A percentile compares a stretch with the other conserved stretches of the same genome.
Conservation (phyloP, 2,797 vertebrate genomes). For the Lindbergichthys nudifrons region DNA sequence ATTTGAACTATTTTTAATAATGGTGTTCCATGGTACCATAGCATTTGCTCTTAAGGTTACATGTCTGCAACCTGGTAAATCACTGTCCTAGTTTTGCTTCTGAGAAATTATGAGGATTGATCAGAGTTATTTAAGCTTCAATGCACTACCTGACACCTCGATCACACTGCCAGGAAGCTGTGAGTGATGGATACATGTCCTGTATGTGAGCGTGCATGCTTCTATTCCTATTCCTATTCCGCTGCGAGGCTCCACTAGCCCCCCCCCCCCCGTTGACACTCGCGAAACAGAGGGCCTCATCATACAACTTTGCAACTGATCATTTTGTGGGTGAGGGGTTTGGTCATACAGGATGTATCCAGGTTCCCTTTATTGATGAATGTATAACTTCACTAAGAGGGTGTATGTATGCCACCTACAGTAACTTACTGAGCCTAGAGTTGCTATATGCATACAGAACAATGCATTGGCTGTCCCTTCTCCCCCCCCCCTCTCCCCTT, state of each 20-base stretch:
- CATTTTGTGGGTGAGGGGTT: too few species aligned
- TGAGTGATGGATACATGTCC: not conserved
- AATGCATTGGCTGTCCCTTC: not conserved
- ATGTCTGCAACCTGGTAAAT: not conserved
- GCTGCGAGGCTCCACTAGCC: too few species aligned
- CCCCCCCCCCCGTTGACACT: too few species aligned
- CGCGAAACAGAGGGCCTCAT: too few species aligned
- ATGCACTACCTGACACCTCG: not conserved
- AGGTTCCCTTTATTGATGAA: not conserved
- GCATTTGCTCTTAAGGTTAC: not conserved
- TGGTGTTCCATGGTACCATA: not conserved
- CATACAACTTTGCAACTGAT: too few species aligned
- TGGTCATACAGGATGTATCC: not conserved
- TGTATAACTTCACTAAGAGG: not conserved
- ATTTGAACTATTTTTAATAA: not conserved
- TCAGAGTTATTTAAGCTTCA: not conserved
- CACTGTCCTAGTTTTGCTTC: constrained; percentile 2
- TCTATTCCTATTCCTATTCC: too few species aligned
- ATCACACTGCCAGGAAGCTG: constrained; percentile 2
- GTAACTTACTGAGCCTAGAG: not conserved
- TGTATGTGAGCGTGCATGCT: not conserved
- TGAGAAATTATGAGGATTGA: not conserved
- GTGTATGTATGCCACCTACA: not conserved
- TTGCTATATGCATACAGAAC: constrained; percentile 17
- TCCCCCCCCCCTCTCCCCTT: not conserved